Conservation (phyloP, 2,797 vertebrate genomes). For the Craterocephalus amniculus region DNA sequence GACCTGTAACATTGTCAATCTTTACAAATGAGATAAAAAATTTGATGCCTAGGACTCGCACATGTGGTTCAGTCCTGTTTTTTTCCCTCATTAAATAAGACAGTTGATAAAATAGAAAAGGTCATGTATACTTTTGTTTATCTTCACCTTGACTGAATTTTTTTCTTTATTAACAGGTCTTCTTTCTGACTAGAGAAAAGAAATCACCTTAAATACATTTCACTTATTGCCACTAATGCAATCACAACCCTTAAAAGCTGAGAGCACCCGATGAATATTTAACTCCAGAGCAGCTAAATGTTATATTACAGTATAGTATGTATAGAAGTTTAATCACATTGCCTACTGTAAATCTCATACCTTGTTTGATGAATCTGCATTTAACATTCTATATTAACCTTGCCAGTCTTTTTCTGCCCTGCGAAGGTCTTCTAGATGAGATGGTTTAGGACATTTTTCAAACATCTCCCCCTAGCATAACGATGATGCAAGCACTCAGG, state of each 20-base stretch:
- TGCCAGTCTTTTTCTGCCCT: conserved; percentile 14
- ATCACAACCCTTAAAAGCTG: background rate
- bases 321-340: background rate
- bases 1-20: too few relatives aligned
- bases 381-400: conserved; percentile 21
- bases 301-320: conserved; percentile 10
- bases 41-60: too few relatives aligned
- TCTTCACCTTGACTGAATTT: background rate
- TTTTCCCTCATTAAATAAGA: too few relatives aligned
- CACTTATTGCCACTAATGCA: background rate
- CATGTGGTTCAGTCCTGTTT: too few relatives aligned
- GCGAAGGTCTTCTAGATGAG: conserved; percentile 24
- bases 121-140: background rate
- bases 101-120: too few relatives aligned
- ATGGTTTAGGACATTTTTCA: conserved; percentile 49
- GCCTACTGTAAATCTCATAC: conserved; percentile 10
- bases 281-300: background rate
- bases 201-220: background rate
- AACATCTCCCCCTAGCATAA: conserved; percentile 52
- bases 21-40: too few relatives aligned
- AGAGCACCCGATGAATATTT: conserved; percentile 8
- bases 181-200: too few relatives aligned
- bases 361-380: conserved; percentile 11
- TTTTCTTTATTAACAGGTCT: too few relatives aligned
- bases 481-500: conserved; percentile 58